Conservation (phyloP, 2,797 vertebrate genomes). For the Girardinus metallicus region DNA sequence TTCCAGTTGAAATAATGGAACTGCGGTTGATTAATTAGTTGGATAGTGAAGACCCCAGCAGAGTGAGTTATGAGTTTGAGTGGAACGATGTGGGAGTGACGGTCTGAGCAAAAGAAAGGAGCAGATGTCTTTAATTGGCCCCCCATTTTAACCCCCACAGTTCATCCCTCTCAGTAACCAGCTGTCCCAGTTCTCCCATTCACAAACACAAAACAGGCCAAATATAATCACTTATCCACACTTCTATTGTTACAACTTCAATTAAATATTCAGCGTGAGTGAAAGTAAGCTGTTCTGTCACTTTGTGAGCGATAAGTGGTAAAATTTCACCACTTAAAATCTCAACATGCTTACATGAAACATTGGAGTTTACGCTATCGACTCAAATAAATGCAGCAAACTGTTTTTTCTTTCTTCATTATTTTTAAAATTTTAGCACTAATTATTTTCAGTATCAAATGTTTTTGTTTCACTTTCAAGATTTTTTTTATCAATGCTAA, state of each 20-base stretch:
- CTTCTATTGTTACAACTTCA: slow-evolving; percentile 10
- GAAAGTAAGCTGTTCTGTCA: not conserved
- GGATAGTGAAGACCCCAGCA: slow-evolving; percentile 3
- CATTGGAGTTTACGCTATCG: not conserved
- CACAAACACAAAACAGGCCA: slow-evolving; percentile 1
- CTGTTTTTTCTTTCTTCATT: not conserved
- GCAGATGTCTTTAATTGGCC: slow-evolving; percentile 69
- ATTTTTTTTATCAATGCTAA: not conserved
- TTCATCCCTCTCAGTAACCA: slow-evolving; percentile 46
- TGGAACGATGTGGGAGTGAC: not conserved
- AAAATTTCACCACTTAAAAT: not conserved
- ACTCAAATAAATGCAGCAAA: not conserved
- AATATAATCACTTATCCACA: slow-evolving; percentile 9
- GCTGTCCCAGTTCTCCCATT: slow-evolving; percentile 49
- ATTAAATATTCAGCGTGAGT: slow-evolving; percentile 1
- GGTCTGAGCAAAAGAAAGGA: slow-evolving; percentile 54
- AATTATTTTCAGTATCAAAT: not conserved
- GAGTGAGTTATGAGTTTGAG: slow-evolving; percentile 7
- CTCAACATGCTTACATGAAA: not conserved
- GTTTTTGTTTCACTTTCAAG: not conserved
- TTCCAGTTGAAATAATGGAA: slow-evolving; percentile 14
- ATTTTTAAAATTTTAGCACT: not conserved
- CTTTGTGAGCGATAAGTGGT: not conserved
- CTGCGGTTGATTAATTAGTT: not conserved
- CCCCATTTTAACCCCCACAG: slow-evolving; percentile 18